Evolutionary conservation across 2,113 vertebrate genomes (phyloP), one percentile per base, ranked within the genome.

Genomic region (Ctenodactylus gundi): DNA sequence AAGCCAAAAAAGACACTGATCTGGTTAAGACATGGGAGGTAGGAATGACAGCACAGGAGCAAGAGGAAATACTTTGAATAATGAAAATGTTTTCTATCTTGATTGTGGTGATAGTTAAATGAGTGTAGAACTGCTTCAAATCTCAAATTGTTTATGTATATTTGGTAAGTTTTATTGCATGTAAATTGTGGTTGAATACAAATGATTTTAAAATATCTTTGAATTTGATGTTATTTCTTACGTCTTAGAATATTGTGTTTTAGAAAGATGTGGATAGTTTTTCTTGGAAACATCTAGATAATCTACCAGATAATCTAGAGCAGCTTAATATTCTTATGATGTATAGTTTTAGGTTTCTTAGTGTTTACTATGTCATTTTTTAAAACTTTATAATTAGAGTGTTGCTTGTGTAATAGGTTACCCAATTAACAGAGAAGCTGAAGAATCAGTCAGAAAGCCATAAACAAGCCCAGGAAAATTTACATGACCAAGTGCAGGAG

Each of bases 391-490:
- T 95, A 31, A 67, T 93, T 93, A 67, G 44, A 67, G 31, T 77
- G 4, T 86, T 96, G 15, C 75, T 93, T 95, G 4, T 65, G 2
- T 86, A 90, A 23, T 96, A 99, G 99, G 99, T 99, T 76, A 98
- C 98, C 44, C 99, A 99, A 84, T 96, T 99, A 95, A 99, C 98
- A 44, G 99, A 99, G 97, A 99, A 99, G 97, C 97, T 99, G 94
- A 99, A 99, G 98, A 99, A 99, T 97, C 99, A 99, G 41, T 99
- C 99, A 0, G 99, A 99, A 98, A 99, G 99, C 97, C 99, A 99
- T 98, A 99, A 99, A 95, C 99, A 99, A 97, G 99, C 99, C 73
- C 99, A 99, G 97, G 99, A 99, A 93, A 99, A 99, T 97, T 98
- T 99, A 57, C 99, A 99, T 9, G 98, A 99, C 81, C 99, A 99